Conservation (phyloP, 2,888 invertebrate species). For the Torymus aiolomorphi region DNA sequence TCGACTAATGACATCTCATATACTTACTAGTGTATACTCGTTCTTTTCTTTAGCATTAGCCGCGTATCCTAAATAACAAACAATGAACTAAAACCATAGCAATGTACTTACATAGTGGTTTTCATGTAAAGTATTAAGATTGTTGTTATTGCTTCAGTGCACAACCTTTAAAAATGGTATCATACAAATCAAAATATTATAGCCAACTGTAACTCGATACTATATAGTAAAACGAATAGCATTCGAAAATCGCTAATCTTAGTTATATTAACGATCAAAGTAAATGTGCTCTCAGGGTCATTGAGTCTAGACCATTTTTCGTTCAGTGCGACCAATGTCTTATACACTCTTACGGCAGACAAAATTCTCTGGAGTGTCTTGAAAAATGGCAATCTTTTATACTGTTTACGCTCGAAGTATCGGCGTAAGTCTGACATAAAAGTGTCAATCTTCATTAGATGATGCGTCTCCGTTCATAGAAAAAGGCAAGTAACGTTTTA, state of each 20-base stretch:
- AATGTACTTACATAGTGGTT: not conserved
- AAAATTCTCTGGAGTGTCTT: not conserved
- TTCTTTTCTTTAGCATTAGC: too few species aligned
- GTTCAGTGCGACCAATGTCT: not conserved
- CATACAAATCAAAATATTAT: too few species aligned
- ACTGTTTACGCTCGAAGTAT: slow-evolving; percentile 16
- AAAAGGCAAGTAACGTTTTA: not conserved
- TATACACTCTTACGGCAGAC: not conserved
- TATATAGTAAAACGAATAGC: too few species aligned
- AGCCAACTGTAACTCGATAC: too few species aligned
- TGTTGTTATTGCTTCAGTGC: too few species aligned
- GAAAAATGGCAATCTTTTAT: too few species aligned
- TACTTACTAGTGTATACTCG: too few species aligned
- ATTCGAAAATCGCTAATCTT: too few species aligned
- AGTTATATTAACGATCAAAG: too few species aligned
- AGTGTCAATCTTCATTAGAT: slow-evolving; percentile 8
- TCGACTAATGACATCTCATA: not conserved
- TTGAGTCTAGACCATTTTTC: slow-evolving; percentile 3
- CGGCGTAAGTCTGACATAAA: not conserved
- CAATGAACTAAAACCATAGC: not conserved
- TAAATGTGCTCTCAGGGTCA: slow-evolving; percentile 1
- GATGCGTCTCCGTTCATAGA: not conserved
- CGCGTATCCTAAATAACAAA: too few species aligned
- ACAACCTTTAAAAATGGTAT: too few species aligned
- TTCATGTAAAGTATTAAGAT: not conserved